Base-by-base conservation (phyloP, 2,113 vertebrate species). In the Pterocles gutturalis region DNA sequence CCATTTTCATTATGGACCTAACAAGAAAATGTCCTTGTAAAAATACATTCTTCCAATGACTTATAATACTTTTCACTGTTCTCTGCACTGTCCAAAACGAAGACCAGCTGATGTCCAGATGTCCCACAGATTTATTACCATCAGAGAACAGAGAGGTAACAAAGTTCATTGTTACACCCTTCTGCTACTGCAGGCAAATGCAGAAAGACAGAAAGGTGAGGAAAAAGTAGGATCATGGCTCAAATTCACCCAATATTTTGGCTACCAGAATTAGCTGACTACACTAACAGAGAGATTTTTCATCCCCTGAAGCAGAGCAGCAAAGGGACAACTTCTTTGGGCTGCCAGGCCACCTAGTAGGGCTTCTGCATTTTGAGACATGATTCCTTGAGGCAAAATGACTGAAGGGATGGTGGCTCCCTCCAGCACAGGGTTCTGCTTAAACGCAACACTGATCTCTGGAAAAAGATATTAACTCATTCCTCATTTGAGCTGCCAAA, bases 381-480 rank as follows among this genome's bases (percentile, higher is more conserved):
- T 8, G 85, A 94, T 72, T 93, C 90, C 96, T 93, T 93, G 76
- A 94, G 93, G 95, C 95, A 95, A 87, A 82, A 89, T 48, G 89
- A 94, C 89, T 85, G 72, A 94, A 79, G 86, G 69, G 96, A 95
- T 31, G 38, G 48, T 0, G 2, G 65, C 80, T 97, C 83, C 83
- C 95, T 89, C 77, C 95, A 77, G 89, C 0, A 45, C 36, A 46
- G 91, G 72, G 80, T 90, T 96, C 89, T 96, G 90, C 83, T 92
- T 93, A 97, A 95, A 95, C 36, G 65, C 72, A 92, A 89, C 80
- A 94, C 69, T 84, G 90, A 97, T 83, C 49, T 83, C 91, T 92
- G 92, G 88, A 89, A 91, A 96, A 94, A 89, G 48, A 92, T 97
- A 97, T 95, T 95, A 93, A 95, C 95, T 96, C 95, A 93, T 96